These are phyloP conservation scores for Ophthalmolycus amberensis DNA, from an alignment of 2,113 vertebrate species.

Conservation along the genomic window DNA sequence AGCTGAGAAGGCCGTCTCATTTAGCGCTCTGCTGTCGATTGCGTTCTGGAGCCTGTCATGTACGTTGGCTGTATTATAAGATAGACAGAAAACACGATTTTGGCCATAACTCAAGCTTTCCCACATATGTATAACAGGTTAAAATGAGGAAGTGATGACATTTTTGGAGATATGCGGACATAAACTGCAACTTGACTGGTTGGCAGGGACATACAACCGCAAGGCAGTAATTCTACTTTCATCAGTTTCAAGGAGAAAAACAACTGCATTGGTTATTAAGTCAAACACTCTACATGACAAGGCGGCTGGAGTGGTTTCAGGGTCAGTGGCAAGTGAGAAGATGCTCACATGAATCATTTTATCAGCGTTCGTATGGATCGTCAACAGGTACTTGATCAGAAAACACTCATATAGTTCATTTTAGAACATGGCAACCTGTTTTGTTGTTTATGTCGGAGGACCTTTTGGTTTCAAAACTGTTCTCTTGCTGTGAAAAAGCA, in stretches of 20 bases:
- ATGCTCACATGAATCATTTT: too few relatives aligned
- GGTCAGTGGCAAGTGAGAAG: not conserved
- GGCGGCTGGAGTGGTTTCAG: not conserved
- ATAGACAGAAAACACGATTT: not conserved
- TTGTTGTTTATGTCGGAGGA: too few relatives aligned
- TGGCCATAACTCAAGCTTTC: too few relatives aligned
- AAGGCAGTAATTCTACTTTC: not conserved
- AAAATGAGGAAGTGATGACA: too few relatives aligned
- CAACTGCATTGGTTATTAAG: not conserved
- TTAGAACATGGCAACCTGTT: too few relatives aligned
- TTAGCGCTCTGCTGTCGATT: constrained; percentile 49
- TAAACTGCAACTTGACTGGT: too few relatives aligned
- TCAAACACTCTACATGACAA: not conserved
- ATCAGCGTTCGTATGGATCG: too few relatives aligned
- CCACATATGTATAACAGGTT: too few relatives aligned
- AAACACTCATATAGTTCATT: too few relatives aligned
- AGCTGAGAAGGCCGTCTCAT: constrained; percentile 55
- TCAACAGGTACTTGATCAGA: too few relatives aligned
- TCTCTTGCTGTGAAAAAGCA: not conserved
- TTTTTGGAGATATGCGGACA: too few relatives aligned
- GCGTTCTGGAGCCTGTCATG: constrained; percentile 56
- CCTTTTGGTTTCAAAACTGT: not conserved
- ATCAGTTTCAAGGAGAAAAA: not conserved
- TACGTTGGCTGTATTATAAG: constrained; percentile 58
- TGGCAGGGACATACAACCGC: too few relatives aligned